These are phyloP conservation scores for Xylota sylvarum DNA, from an alignment of 2,888 invertebrate species.

Conservation along the genomic window DNA sequence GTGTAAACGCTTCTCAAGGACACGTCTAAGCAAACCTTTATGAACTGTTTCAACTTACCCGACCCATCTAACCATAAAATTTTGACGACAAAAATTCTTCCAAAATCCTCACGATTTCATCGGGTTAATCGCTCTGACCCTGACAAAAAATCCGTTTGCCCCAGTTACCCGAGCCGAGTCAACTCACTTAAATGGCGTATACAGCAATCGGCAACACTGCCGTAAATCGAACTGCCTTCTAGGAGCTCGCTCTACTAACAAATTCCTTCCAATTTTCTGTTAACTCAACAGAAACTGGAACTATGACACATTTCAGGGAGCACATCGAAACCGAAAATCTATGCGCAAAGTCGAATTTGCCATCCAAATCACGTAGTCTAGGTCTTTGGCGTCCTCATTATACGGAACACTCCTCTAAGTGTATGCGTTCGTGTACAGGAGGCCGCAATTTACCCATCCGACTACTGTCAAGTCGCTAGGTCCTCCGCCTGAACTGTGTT, in stretches of 20 bases:
- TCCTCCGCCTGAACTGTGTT: constrained; percentile 44
- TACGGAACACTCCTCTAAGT: constrained; percentile 51
- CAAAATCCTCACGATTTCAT: background rate
- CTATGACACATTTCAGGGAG: constrained; percentile 66
- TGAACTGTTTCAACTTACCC: too few relatives aligned
- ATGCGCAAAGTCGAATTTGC: constrained; percentile 60
- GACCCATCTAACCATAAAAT: too few relatives aligned
- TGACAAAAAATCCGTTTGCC: constrained; percentile 35
- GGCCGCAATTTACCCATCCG: constrained; percentile 55
- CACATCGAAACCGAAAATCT: constrained; percentile 45
- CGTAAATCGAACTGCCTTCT: constrained; percentile 16
- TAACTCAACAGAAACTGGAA: constrained; percentile 68
- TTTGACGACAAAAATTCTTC: background rate
- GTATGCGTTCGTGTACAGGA: constrained; percentile 61
- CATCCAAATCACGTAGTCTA: constrained; percentile 72
- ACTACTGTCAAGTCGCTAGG: constrained; percentile 16
- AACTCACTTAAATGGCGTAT: constrained; percentile 55
- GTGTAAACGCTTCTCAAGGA: too few relatives aligned
- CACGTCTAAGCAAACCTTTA: too few relatives aligned
- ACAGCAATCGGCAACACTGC: constrained; percentile 26
- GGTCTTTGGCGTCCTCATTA: constrained; percentile 71
- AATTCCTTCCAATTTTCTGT: constrained; percentile 61
- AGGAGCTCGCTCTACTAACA: constrained; percentile 21
- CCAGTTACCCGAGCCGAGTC: constrained; percentile 32
- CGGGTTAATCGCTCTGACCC: background rate